Base-by-base conservation (phyloP, 2,888 invertebrate species). In the Dendrolimus houi region DNA sequence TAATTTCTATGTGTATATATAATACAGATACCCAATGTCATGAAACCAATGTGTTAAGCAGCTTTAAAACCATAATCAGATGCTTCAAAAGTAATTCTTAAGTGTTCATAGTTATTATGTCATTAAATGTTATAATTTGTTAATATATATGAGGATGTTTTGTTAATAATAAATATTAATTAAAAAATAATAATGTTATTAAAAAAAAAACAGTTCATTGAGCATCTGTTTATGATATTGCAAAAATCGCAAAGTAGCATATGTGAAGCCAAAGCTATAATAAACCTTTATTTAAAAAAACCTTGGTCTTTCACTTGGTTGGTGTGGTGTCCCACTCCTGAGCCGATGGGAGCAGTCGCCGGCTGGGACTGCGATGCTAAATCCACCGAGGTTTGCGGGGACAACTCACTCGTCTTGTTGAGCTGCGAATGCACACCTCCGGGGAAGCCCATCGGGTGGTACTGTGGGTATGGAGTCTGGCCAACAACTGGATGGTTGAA, bases 401-500 rank as follows among this genome's bases (percentile, higher is more conserved):
- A 85, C 85, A 91, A 91, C 91, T 91, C 91, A 91, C 91, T 91
- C 62, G 91, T 87, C 86, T 91, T 91, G 80, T 79, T 87, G 64
- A 87, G 78, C 72, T 85, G 84, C 55, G 83, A 70, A 62, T 90
- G 89, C 65, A 91, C 84, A 72, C 84, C 72, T 65, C 83, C 85
- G 52, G 91, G 89, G 70, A 92, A 91, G 63, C 91, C 91, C 87
- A 91, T 90, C 1, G 89, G 91, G 63, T 91, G 91, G 67, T 91
- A 91, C 61, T 86, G 88, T 29, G 80, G 85, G 69, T 85, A 91
- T 59, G 83, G 86, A 13, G 85, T 77, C 70, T 92, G 92, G 1
- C 94, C 93, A 83, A 95, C 92, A 72, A 94, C 93, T 1, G 95
- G 94, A 84, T 95, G 95, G 60, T 91, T 92, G 84, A 94, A 95